Percentiles rank a stretch among this genome's conserved stretches.
Evolutionary conservation across 2,113 vertebrate species (phyloP).

Genomic region (Gymnobelideus leadbeateri): DNA sequence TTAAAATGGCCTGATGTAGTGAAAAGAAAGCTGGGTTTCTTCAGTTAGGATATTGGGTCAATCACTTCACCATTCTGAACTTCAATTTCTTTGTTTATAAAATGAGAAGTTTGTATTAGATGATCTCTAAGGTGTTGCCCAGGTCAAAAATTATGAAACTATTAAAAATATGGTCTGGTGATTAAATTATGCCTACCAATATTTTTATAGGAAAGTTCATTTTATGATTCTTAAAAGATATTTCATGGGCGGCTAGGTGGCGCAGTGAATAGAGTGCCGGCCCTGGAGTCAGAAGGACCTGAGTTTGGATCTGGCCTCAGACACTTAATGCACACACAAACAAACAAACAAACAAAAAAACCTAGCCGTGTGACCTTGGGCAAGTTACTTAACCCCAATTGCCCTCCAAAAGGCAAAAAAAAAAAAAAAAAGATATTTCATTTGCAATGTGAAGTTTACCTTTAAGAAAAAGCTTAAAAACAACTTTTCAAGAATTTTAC

Average conservation of each 20-base stretch:
- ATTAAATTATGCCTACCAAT: neutral
- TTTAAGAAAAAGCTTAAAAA: neutral
- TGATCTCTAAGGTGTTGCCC: neutral
- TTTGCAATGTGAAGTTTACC: neutral
- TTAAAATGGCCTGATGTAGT: neutral
- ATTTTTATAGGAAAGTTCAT: neutral
- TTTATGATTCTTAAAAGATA: neutral
- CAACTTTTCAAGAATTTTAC: neutral
- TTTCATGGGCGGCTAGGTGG: too few relatives aligned
- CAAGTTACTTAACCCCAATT: too few relatives aligned
- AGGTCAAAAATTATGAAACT: neutral
- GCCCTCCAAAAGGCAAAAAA: too few relatives aligned
- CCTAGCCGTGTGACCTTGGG: too few relatives aligned
- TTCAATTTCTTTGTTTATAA: neutral
- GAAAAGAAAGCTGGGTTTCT: neutral
- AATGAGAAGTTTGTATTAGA: neutral
- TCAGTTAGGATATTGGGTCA: neutral
- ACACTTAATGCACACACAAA: too few relatives aligned
- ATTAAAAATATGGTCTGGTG: neutral
- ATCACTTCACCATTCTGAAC: neutral
- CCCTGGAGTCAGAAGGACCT: too few relatives aligned
- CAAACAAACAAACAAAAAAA: too few relatives aligned
- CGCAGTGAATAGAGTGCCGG: too few relatives aligned
- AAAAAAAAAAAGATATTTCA: neutral
- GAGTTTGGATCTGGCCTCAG: too few relatives aligned